Conservation (phyloP, 1,140 invertebrate genomes). For the Musca vetustissima region DNA sequence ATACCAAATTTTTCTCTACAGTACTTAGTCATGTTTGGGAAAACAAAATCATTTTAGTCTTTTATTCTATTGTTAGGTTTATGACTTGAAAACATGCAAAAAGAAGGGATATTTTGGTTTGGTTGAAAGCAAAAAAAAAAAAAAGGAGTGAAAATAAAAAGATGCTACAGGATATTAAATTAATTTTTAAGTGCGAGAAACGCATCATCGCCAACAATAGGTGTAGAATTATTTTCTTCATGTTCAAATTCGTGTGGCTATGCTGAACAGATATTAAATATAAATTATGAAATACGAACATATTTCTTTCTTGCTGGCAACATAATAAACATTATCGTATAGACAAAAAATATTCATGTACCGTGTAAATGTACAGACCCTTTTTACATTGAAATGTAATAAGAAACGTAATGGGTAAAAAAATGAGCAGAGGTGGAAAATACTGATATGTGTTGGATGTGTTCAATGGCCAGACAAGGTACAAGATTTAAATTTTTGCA, state of each 20-base stretch:
- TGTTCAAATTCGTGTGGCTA: not conserved
- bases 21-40: slow-evolving; percentile 8
- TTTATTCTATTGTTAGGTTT: not conserved
- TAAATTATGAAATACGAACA: slow-evolving; percentile 15
- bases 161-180: slow-evolving; percentile 26
- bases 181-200: slow-evolving; percentile 28
- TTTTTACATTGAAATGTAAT: too few species aligned
- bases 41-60: slow-evolving; percentile 4
- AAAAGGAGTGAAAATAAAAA: not conserved
- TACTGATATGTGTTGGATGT: too few species aligned
- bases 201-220: slow-evolving; percentile 1
- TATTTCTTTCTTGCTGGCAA: not conserved
- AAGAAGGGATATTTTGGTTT: not conserved
- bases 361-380: too few species aligned
- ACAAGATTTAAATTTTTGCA: too few species aligned
- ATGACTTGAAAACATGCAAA: slow-evolving; percentile 14
- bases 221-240: slow-evolving; percentile 17
- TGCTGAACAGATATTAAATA: not conserved
- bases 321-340: too few species aligned
- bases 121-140: slow-evolving; percentile 2
- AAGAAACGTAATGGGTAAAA: too few species aligned
- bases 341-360: too few species aligned
- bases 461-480: too few species aligned
- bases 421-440: too few species aligned
- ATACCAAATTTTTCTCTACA: not conserved